Percentiles rank a stretch among this genome's conserved stretches.
Conservation (phyloP, 2,888 invertebrate genomes). For the Melanargia galathea region DNA sequence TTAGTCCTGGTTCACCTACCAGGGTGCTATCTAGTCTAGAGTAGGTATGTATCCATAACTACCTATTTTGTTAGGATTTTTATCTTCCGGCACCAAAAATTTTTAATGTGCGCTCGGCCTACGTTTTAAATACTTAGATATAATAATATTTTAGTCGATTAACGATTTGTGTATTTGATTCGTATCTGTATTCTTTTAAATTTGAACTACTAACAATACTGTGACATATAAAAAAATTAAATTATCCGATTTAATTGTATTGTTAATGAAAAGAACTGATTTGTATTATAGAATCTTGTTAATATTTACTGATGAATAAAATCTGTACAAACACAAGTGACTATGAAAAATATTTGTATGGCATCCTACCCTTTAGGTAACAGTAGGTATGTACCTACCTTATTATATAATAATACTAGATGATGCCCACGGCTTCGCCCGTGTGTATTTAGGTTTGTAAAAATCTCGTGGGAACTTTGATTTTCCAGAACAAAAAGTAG, state of each 20-base stretch:
- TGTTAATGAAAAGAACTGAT: constrained; percentile 24
- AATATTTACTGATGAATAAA: constrained; percentile 22
- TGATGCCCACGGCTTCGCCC: too few species aligned
- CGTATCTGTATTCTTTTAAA: background rate
- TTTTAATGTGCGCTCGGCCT: constrained; percentile 4
- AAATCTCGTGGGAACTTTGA: too few species aligned
- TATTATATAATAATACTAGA: too few species aligned
- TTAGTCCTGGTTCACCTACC: too few species aligned
- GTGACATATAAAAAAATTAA: background rate
- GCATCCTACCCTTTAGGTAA: background rate
- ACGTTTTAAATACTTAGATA: background rate
- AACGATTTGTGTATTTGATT: background rate
- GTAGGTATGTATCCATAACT: too few species aligned
- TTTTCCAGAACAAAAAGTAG: too few species aligned
- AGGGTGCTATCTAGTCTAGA: too few species aligned
- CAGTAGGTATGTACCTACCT: too few species aligned
- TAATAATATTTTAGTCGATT: background rate
- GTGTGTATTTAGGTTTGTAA: too few species aligned
- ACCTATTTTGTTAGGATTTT: too few species aligned
- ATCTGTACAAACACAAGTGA: constrained; percentile 8
- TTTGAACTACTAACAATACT: background rate
- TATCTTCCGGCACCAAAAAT: too few species aligned
- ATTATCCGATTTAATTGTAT: constrained; percentile 12
- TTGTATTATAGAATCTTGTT: constrained; percentile 28
- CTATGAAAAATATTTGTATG: background rate